Percentiles rank a stretch among this genome's conserved stretches.
Conservation (phyloP, 2,797 vertebrate species). For the Chelon labrosus region DNA sequence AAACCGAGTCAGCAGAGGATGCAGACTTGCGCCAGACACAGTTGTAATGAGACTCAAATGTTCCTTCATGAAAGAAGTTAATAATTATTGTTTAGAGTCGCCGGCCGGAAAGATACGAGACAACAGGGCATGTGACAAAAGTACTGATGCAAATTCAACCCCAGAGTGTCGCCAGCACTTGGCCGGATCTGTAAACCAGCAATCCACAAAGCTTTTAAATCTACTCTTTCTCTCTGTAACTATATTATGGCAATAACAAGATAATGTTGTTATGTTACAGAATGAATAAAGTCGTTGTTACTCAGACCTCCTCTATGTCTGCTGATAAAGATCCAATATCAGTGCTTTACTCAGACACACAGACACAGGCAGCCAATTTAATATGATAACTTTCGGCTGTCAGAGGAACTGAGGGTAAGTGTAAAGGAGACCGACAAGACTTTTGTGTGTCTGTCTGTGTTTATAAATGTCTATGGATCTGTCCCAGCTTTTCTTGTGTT, state of each 20-base stretch:
- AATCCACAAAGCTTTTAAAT: slow-evolving; percentile 52
- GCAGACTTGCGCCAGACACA: slow-evolving; percentile 51
- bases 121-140: slow-evolving; percentile 50
- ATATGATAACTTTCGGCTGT: slow-evolving; percentile 32
- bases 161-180: slow-evolving; percentile 25
- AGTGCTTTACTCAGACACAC: slow-evolving; percentile 35
- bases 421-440: slow-evolving; percentile 4
- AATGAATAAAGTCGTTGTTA: slow-evolving; percentile 63
- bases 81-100: slow-evolving; percentile 55
- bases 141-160: slow-evolving; percentile 35
- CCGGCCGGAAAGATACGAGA: slow-evolving; percentile 58
- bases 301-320: slow-evolving; percentile 54
- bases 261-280: slow-evolving; percentile 59
- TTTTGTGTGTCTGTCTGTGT: background rate
- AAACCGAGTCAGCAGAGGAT: slow-evolving; percentile 54
- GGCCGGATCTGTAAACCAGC: slow-evolving; percentile 48
- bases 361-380: slow-evolving; percentile 32
- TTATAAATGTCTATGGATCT: no score
- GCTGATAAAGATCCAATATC: slow-evolving; percentile 67
- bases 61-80: slow-evolving; percentile 48
- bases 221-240: slow-evolving; percentile 47
- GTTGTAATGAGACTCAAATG: slow-evolving; percentile 53
- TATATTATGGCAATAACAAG: slow-evolving; percentile 54
- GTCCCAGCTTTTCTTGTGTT: no score
- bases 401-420: slow-evolving; percentile 17